These are phyloP conservation scores for Agrotis ipsilon DNA, from an alignment of 2,888 invertebrate species.

Conservation along the genomic window DNA sequence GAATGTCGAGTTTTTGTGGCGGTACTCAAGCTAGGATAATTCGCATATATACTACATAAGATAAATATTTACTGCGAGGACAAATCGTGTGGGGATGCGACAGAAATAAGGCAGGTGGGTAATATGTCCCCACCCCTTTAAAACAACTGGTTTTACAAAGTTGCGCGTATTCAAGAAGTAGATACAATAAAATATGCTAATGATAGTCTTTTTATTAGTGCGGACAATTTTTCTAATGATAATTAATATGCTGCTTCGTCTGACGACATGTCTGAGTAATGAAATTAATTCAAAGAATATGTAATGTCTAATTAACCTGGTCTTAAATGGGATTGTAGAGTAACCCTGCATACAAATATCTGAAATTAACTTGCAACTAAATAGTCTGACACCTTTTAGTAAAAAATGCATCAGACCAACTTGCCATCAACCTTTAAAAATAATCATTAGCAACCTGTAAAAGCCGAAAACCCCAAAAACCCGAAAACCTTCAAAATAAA, in stretches of 20 bases:
- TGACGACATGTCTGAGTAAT: constrained; percentile 14
- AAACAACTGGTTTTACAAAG: constrained; percentile 31
- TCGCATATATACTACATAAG: constrained; percentile 31
- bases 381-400: not conserved
- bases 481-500: constrained; percentile 16
- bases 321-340: constrained; percentile 7
- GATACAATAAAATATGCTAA: constrained; percentile 40
- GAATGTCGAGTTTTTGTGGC: constrained; percentile 47
- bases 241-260: constrained; percentile 32
- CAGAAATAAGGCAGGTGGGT: constrained; percentile 39
- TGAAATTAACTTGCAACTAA: constrained; percentile 4
- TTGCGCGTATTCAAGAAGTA: constrained; percentile 11
- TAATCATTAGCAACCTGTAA: not conserved
- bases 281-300: constrained; percentile 42
- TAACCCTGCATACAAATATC: constrained; percentile 24
- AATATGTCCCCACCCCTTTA: constrained; percentile 48
- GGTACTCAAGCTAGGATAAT: constrained; percentile 34
- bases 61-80: constrained; percentile 44
- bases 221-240: constrained; percentile 40
- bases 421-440: not conserved
- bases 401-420: not conserved
- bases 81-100: constrained; percentile 39
- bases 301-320: constrained; percentile 29
- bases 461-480: not conserved
- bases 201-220: constrained; percentile 31